Percentiles rank a stretch among this genome's conserved stretches.
Conservation (phyloP, 1,140 invertebrate species). For the Eupeodes corollae region DNA sequence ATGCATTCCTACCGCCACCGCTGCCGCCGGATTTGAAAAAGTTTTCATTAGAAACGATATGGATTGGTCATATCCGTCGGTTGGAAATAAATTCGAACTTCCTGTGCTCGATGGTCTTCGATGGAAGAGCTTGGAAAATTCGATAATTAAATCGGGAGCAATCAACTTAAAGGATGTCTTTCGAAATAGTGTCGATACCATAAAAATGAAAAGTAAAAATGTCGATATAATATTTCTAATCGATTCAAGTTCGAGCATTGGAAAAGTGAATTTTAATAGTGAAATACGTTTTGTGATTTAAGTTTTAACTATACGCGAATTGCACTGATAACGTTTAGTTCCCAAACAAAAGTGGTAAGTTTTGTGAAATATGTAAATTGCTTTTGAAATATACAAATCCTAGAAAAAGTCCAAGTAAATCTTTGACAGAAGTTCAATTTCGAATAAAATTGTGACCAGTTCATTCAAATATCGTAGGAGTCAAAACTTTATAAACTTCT, state of each 20-base stretch:
- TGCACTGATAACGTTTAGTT: conserved; percentile 56
- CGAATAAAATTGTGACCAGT: no score
- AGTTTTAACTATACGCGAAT: conserved; percentile 51
- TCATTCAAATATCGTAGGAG: no score
- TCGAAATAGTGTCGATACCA: neutral
- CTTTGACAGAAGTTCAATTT: no score
- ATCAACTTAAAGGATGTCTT: neutral
- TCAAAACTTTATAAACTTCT: no score
- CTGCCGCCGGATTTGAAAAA: no score
- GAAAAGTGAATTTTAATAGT: conserved; percentile 52
- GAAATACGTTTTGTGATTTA: conserved; percentile 59
- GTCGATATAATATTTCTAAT: conserved; percentile 59
- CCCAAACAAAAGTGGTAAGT: conserved; percentile 43
- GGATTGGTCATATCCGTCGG: no score
- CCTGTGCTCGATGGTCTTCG: no score
- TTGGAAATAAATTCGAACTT: no score
- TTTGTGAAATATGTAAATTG: no score
- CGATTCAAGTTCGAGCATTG: conserved; percentile 57
- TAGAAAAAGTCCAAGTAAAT: no score
- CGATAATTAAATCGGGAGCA: neutral
- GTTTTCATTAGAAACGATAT: no score
- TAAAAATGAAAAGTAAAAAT: conserved; percentile 3
- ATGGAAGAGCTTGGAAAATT: neutral
- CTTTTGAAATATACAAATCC: neutral
- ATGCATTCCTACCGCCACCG: no score